Conservation (phyloP, 2,888 invertebrate genomes). For the Epirrita christyi region DNA sequence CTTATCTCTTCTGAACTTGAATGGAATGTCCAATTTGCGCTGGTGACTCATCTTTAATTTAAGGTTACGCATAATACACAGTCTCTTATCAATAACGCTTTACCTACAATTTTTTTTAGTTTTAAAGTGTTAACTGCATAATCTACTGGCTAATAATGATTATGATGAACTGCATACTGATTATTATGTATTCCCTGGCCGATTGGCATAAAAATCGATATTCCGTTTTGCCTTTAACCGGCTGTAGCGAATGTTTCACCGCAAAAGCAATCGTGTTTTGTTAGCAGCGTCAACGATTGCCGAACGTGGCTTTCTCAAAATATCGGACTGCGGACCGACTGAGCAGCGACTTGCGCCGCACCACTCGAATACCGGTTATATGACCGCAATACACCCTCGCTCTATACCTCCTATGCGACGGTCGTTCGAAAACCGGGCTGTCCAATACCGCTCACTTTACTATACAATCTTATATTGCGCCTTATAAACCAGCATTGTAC, state of each 20-base stretch:
- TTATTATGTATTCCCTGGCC: constrained; percentile 18
- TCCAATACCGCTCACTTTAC: constrained; percentile 60
- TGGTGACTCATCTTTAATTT: neutral
- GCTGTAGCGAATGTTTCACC: constrained; percentile 62
- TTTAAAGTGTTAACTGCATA: too few species aligned
- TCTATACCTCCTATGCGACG: constrained; percentile 52
- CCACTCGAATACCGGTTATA: constrained; percentile 83
- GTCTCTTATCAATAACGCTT: neutral
- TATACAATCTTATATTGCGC: constrained; percentile 29
- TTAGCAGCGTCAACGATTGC: constrained; percentile 68
- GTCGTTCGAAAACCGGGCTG: constrained; percentile 43
- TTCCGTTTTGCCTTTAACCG: constrained; percentile 51
- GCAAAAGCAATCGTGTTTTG: constrained; percentile 75
- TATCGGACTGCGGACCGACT: constrained; percentile 71
- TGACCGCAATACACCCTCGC: constrained; percentile 81
- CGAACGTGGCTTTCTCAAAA: constrained; percentile 82
- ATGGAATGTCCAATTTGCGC: constrained; percentile 1
- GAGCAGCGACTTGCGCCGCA: constrained; percentile 71
- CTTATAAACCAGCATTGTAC: constrained; percentile 59
- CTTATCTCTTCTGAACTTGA: constrained; percentile 14
- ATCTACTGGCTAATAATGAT: too few species aligned
- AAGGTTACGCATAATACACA: neutral
- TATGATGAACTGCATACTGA: constrained; percentile 4
- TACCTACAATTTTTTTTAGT: neutral
- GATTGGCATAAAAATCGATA: constrained; percentile 53